Percentiles rank a stretch among this genome's conserved stretches.
Evolutionary conservation across 2,113 vertebrate species (phyloP).

Genomic region (Laticauda colubrina): DNA sequence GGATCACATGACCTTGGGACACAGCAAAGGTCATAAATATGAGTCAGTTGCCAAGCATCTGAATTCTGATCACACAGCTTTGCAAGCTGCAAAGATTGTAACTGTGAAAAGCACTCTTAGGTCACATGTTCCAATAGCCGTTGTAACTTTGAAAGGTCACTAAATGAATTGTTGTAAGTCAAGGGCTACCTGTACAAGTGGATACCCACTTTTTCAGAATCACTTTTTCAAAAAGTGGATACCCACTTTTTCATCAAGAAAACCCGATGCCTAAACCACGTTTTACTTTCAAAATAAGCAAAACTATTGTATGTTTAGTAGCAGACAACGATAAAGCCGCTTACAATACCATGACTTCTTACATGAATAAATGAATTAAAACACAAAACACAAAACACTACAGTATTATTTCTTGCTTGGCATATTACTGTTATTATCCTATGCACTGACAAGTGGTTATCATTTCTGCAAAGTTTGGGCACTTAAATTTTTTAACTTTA

Average conservation of each 20-base stretch:
- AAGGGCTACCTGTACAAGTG: no score
- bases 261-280: background rate
- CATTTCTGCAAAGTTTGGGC: background rate
- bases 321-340: background rate
- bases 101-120: no score
- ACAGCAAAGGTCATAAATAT: no score
- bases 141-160: no score
- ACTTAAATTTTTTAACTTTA: constrained; percentile 1
- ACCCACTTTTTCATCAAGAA: background rate
- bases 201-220: background rate
- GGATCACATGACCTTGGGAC: no score
- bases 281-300: background rate
- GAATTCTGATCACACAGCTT: no score
- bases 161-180: no score
- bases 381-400: background rate
- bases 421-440: background rate
- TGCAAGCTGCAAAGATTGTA: no score
- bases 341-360: background rate
- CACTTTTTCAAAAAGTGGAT: background rate
- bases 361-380: background rate
- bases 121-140: no score
- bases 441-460: background rate
- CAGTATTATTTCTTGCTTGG: background rate
- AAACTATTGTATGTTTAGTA: background rate
- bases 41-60: no score